Evolutionary conservation across 2,113 vertebrate genomes (phyloP).

Genomic region (Paralichthys olivaceus): DNA sequence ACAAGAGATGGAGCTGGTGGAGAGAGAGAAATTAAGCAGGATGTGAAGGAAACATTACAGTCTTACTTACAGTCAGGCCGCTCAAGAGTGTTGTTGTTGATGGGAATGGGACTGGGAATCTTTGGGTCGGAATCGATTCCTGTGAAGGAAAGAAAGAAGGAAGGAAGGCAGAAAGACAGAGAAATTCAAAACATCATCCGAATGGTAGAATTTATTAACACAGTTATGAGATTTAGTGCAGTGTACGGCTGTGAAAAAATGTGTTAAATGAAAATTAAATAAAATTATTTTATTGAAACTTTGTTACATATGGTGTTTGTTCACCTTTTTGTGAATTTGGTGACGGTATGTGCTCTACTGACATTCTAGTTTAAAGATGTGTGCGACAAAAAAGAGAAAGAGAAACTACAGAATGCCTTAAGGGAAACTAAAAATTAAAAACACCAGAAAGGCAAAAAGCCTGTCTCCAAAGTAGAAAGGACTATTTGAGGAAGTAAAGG

Average conservation of each 20-base stretch:
- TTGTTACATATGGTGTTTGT: too few species aligned
- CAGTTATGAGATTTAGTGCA: background rate
- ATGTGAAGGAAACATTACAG: slow-evolving; percentile 18
- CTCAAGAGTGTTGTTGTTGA: slow-evolving; percentile 66
- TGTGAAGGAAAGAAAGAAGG: slow-evolving; percentile 11
- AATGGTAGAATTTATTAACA: background rate
- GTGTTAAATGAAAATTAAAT: background rate
- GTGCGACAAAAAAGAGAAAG: too few species aligned
- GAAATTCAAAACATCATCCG: background rate
- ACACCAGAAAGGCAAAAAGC: too few species aligned
- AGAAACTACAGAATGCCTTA: too few species aligned
- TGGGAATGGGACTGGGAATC: slow-evolving; percentile 47
- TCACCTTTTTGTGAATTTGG: too few species aligned
- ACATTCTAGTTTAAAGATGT: too few species aligned
- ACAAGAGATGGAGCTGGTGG: slow-evolving; percentile 2
- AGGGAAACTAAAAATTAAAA: too few species aligned
- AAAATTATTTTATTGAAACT: too few species aligned
- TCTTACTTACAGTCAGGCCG: slow-evolving; percentile 68
- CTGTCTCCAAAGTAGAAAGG: too few species aligned
- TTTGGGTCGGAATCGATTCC: slow-evolving; percentile 70
- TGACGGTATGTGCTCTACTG: too few species aligned
- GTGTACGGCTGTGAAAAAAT: background rate
- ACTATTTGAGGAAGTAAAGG: too few species aligned
- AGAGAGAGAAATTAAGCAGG: background rate
- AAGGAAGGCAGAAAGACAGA: background rate